A percentile compares a stretch with the other conserved stretches of the same genome.
phyloP scores from a whole-genome alignment of 2,888 invertebrate species.

The Amphipyra berbera region DNA sequence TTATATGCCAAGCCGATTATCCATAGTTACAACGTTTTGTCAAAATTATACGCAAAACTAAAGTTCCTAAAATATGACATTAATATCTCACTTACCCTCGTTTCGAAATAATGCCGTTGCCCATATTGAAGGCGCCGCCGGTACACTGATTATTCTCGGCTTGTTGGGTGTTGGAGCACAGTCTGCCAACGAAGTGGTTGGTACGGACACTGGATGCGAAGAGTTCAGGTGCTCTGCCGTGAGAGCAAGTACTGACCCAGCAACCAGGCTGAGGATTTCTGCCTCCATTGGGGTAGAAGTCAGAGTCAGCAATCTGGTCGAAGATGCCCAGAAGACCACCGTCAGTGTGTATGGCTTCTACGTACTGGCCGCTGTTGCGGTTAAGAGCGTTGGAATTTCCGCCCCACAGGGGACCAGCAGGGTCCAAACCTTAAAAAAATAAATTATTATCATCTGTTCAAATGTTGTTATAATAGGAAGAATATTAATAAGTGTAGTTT shows the following conservation, averaged over 20 bases:
- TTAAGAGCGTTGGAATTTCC: slow-evolving; percentile 71
- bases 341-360: slow-evolving; percentile 82
- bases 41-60: too few relatives aligned
- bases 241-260: slow-evolving; percentile 73
- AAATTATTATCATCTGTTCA: background rate
- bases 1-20: too few relatives aligned
- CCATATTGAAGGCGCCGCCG: slow-evolving; percentile 69
- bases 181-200: slow-evolving; percentile 72
- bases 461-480: too few relatives aligned
- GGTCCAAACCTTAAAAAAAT: slow-evolving; percentile 73
- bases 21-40: too few relatives aligned
- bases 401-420: slow-evolving; percentile 78
- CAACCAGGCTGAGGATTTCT: slow-evolving; percentile 80
- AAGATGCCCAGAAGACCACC: slow-evolving; percentile 76
- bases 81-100: slow-evolving; percentile 66
- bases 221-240: slow-evolving; percentile 71
- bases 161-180: slow-evolving; percentile 67
- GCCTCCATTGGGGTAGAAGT: slow-evolving; percentile 85
- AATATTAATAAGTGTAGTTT: too few relatives aligned
- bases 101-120: slow-evolving; percentile 70
- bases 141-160: slow-evolving; percentile 67
- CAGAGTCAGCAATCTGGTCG: slow-evolving; percentile 69
- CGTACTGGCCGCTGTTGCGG: slow-evolving; percentile 69
- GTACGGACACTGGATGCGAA: slow-evolving; percentile 74
- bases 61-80: background rate